These are phyloP conservation scores for Heliothis virescens DNA, from an alignment of 1,140 invertebrate genomes.

Conservation along the genomic window DNA sequence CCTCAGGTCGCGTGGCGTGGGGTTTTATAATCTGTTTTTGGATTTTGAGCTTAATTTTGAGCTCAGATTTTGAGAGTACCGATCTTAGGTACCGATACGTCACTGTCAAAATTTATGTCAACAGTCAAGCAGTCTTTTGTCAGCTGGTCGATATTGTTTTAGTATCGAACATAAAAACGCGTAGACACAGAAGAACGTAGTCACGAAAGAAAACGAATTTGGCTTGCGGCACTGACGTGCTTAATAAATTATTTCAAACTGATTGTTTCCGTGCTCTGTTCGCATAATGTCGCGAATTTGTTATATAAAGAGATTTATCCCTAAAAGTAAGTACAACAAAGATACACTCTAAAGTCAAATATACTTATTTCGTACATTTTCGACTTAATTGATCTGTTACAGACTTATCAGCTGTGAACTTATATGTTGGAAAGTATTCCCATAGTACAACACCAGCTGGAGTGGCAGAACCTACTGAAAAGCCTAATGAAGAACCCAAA, in stretches of 20 bases:
- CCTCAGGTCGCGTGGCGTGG: no score
- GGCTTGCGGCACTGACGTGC: no score
- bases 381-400: slow-evolving; percentile 18
- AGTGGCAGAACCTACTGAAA: slow-evolving; percentile 31
- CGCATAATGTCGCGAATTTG: slow-evolving; percentile 5
- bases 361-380: neutral
- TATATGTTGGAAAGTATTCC: slow-evolving; percentile 57
- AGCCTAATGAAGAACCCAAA: slow-evolving; percentile 53
- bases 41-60: no score
- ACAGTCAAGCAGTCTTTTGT: neutral
- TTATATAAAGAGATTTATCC: slow-evolving; percentile 9
- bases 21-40: neutral
- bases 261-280: neutral
- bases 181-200: no score
- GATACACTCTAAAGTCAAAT: neutral
- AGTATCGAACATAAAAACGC: no score
- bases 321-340: neutral
- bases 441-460: slow-evolving; percentile 55
- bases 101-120: neutral
- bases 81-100: neutral
- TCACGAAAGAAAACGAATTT: no score
- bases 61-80: no score
- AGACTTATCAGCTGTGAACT: slow-evolving; percentile 16
- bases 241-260: neutral
- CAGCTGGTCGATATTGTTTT: no score